Percentiles rank a stretch among this genome's conserved stretches.
Evolutionary conservation across 2,113 vertebrate genomes (phyloP).

Genomic region (Pomatorhinus ruficollis): DNA sequence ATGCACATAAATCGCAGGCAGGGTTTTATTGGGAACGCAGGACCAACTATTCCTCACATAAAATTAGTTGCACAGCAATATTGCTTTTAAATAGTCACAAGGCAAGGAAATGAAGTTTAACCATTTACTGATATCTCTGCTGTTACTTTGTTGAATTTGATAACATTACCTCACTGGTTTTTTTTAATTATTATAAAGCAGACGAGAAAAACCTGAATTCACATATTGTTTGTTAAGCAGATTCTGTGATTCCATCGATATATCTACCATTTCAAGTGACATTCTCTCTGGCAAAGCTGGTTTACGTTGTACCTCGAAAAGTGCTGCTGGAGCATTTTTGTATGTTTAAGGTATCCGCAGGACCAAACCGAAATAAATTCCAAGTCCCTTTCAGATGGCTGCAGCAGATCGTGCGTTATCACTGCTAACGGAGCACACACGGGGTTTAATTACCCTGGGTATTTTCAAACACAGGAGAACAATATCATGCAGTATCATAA

Average conservation of each 20-base stretch:
- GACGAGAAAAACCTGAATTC: conserved; percentile 34
- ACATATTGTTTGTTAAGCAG: conserved; percentile 40
- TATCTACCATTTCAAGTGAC: conserved; percentile 39
- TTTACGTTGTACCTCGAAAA: conserved; percentile 46
- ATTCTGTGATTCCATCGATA: conserved; percentile 35
- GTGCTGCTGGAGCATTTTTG: conserved; percentile 21
- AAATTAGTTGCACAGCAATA: conserved; percentile 67
- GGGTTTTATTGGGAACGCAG: conserved; percentile 62
- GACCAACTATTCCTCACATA: conserved; percentile 53
- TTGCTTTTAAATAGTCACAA: conserved; percentile 66
- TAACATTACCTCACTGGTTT: neutral
- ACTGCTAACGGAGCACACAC: neutral
- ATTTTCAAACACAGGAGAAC: neutral
- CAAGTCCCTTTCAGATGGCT: neutral
- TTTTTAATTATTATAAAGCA: neutral
- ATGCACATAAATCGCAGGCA: conserved; percentile 73
- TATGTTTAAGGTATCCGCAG: conserved; percentile 30
- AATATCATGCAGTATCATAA: neutral
- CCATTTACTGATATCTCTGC: conserved; percentile 45
- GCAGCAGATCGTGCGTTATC: neutral
- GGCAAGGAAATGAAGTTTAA: conserved; percentile 64
- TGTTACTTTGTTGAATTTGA: conserved; percentile 13
- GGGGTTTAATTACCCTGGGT: neutral
- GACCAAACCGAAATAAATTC: neutral
- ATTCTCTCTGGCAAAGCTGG: conserved; percentile 62